Percentiles rank a stretch among this genome's conserved stretches.
Conservation (phyloP, 2,888 invertebrate genomes). For the Trypoxylon attenuatum region DNA sequence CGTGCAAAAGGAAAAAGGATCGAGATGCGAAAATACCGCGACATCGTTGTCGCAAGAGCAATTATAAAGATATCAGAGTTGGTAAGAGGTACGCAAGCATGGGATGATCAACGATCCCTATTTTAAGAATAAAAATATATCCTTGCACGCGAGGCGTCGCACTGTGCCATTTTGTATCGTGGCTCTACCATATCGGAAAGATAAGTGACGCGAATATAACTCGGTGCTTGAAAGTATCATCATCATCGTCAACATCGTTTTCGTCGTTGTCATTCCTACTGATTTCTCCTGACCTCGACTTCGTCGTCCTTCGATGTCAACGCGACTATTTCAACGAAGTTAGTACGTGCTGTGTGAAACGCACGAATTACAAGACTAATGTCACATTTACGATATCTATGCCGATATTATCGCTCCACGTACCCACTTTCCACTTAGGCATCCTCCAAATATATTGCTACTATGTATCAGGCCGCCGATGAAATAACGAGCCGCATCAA, state of each 20-base stretch:
- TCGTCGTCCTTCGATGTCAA: background rate
- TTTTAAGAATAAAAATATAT: background rate
- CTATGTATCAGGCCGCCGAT: slow-evolving; percentile 2
- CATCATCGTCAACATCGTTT: slow-evolving; percentile 1
- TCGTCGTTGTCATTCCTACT: too few species aligned
- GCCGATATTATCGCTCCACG: slow-evolving; percentile 12
- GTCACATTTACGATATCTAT: slow-evolving; percentile 4
- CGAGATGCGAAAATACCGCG: background rate
- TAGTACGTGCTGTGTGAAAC: background rate
- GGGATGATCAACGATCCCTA: background rate
- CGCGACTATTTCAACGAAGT: too few species aligned
- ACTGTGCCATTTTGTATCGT: too few species aligned
- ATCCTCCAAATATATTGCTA: slow-evolving; percentile 22
- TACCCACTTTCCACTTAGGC: background rate
- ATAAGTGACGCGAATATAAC: too few species aligned
- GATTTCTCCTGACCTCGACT: too few species aligned
- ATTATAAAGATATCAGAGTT: slow-evolving; percentile 2
- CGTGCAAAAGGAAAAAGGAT: background rate
- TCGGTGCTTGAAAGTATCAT: too few species aligned
- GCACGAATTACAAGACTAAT: slow-evolving; percentile 8
- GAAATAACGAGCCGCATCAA: slow-evolving; percentile 25
- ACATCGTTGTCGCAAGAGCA: background rate
- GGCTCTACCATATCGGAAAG: too few species aligned
- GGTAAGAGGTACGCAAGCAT: background rate
- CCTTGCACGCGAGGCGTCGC: background rate